Conservation (phyloP, 2,888 invertebrate species). For the Pollenia angustigena region DNA sequence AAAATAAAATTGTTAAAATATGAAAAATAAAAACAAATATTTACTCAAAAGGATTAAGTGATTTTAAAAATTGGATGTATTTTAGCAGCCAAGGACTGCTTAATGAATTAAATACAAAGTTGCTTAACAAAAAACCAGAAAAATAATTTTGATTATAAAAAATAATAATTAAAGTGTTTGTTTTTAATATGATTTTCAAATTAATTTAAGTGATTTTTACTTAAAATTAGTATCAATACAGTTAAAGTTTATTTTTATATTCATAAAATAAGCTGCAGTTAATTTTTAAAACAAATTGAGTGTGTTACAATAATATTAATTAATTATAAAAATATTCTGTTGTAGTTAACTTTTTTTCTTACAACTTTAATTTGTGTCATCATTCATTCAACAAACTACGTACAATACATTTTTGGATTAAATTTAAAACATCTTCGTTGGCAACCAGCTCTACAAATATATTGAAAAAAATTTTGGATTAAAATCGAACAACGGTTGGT, state of each 20-base stretch:
- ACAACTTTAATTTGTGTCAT: conserved; percentile 12
- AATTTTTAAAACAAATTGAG: conserved; percentile 1
- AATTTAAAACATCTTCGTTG: conserved; percentile 43
- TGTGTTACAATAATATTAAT: neutral
- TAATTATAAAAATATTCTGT: no score
- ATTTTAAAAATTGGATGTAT: conserved; percentile 20
- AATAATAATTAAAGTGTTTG: neutral
- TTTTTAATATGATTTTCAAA: conserved; percentile 11
- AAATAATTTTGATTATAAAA: conserved; percentile 1
- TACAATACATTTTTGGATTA: conserved; percentile 48
- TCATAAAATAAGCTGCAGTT: neutral
- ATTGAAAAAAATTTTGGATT: conserved; percentile 58
- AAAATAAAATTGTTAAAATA: conserved; percentile 46
- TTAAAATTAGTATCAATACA: neutral
- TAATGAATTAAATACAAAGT: conserved; percentile 3
- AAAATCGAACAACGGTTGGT: conserved; percentile 68
- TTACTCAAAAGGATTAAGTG: conserved; percentile 34
- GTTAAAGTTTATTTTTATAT: conserved; percentile 4
- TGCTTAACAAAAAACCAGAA: neutral
- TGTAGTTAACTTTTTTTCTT: conserved; percentile 37
- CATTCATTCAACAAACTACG: neutral
- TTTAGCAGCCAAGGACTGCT: conserved; percentile 58
- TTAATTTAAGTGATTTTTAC: conserved; percentile 38
- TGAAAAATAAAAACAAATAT: conserved; percentile 18
- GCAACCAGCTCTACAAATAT: conserved; percentile 23